A percentile compares a stretch with the other conserved stretches of the same genome.
Conservation (phyloP, 2,888 invertebrate species). For the Synergus japonicus region DNA sequence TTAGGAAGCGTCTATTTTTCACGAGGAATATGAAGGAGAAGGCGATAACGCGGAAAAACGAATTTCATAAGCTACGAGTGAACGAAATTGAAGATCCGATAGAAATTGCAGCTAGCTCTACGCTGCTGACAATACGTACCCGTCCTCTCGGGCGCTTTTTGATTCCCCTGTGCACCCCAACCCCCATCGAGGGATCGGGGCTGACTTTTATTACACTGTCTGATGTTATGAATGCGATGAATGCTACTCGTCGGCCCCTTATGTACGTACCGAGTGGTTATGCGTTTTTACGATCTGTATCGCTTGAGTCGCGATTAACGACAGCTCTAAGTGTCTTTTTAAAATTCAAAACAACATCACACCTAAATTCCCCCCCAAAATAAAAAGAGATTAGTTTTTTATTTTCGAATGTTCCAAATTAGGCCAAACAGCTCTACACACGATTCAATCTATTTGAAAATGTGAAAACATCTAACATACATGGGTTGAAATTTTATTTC, state of each 20-base stretch:
- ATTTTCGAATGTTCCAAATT: too few species aligned
- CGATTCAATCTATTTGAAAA: too few species aligned
- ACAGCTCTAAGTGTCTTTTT: conserved; percentile 26
- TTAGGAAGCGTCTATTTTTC: background rate
- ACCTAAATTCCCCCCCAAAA: background rate
- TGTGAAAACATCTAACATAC: too few species aligned
- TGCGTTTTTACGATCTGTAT: conserved; percentile 29
- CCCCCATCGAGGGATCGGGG: conserved; percentile 54
- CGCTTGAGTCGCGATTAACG: conserved; percentile 24
- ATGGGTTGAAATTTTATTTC: background rate
- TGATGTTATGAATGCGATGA: conserved; percentile 50
- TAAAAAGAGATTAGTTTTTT: too few species aligned
- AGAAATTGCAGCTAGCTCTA: conserved; percentile 19
- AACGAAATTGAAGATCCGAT: conserved; percentile 36
- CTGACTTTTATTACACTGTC: conserved; percentile 57
- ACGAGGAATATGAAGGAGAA: conserved; percentile 22
- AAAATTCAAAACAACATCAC: background rate
- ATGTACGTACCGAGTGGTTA: conserved; percentile 25
- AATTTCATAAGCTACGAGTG: conserved; percentile 34
- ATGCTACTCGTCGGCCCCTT: conserved; percentile 37
- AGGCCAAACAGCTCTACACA: too few species aligned
- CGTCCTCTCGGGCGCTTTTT: conserved; percentile 50
- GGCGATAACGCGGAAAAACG: conserved; percentile 25
- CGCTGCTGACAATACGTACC: conserved; percentile 43
- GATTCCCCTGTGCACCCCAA: conserved; percentile 49